Evolutionary conservation across 2,797 vertebrate genomes (phyloP), one percentile per base, ranked within the genome.

Genomic region (Cercopithecus petaurista): DNA sequence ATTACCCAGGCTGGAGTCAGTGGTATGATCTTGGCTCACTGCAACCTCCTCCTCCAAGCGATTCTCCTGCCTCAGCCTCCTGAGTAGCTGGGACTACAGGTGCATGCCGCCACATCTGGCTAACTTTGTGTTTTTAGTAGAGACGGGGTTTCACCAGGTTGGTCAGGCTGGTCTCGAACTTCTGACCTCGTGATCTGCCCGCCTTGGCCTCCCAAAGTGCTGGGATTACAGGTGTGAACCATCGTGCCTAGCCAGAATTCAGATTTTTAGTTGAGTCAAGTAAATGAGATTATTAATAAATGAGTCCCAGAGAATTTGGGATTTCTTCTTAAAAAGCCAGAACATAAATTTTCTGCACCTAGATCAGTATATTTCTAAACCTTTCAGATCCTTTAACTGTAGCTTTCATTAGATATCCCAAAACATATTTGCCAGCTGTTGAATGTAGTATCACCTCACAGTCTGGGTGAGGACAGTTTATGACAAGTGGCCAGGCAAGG

Each of bases 311-410:
- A 95, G 72, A 84, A 92, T 73, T 80, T 81, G 8, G 12, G 7
- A 75, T 88, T 93, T 91, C n/a, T 90, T 97, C 33, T 76, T 70
- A 93, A 90, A 95, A 96, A 93, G 57, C 41, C 57, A 95, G 11
- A 90, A 55, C 13, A 67, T 76, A 70, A 96, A 28, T 90, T 96
- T 92, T 85, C 81, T 90, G 46, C 19, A 64, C 90, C 41, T 96
- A 26, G n/a, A 76, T 94, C 28, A 90, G 76, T 39, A 33, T 52
- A 13, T 87, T 90, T 96, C 0, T 89, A 86, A 94, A 46, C n/a
- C 19, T 76, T 95, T 79, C 21, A 41, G 46, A 36, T 59, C 39
- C 30, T 88, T 77, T 94, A 76, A 39, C 1, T 84, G 24, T 85
- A n/a, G 57, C 43, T 88, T 86, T 86, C 30, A 73, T 80, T 94